Evolutionary conservation across 30 jellyfish, hydroid and myxozoan genomes (phyloP).

Genomic region (Hydractinia symbiolongicarpus): DNA sequence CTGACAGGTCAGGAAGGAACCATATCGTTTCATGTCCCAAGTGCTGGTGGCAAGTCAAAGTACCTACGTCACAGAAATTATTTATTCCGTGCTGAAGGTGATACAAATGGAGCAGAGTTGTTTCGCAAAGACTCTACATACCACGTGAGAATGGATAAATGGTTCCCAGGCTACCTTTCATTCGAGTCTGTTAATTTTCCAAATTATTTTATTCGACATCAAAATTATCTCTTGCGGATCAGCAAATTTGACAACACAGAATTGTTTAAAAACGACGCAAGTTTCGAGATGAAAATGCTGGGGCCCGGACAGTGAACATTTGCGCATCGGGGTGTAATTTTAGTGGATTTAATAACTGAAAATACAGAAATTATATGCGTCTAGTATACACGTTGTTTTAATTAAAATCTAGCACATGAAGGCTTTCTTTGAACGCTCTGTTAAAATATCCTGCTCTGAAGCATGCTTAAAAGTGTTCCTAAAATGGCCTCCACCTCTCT

Average conservation of each 20-base stretch:
- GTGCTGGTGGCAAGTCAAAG: not conserved
- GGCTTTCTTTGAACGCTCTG: no score
- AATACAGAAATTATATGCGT: no score
- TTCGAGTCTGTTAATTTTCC: constrained; percentile 5
- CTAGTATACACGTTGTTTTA: no score
- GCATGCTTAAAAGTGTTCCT: no score
- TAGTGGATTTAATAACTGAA: no score
- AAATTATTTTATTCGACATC: constrained; percentile 1
- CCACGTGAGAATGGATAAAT: not conserved
- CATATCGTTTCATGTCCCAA: not conserved
- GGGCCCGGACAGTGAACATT: no score
- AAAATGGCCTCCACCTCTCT: no score
- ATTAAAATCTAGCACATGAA: no score
- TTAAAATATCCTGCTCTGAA: no score
- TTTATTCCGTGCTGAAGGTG: not conserved
- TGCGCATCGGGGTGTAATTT: no score
- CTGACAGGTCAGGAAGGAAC: constrained; percentile 1
- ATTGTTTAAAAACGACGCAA: constrained; percentile 5
- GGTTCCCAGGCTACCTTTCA: not conserved
- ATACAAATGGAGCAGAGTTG: not conserved
- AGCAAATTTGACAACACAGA: not conserved
- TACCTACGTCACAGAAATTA: not conserved
- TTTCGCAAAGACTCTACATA: not conserved
- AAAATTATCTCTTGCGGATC: not conserved
- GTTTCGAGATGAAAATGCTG: not conserved